Conservation (phyloP, 2,797 vertebrate genomes). For the Eleutherodactylus coqui region DNA sequence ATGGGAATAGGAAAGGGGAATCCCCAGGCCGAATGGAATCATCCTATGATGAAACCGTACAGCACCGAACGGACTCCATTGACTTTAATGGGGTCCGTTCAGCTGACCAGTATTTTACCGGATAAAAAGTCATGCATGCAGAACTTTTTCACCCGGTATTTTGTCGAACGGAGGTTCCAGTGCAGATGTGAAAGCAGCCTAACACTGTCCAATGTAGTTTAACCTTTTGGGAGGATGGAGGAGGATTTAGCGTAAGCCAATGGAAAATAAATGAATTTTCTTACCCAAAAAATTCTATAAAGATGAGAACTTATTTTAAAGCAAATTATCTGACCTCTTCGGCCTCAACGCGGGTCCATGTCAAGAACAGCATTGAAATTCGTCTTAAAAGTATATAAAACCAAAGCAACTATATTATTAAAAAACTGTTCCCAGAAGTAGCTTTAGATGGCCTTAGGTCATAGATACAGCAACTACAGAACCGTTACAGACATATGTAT, state of each 20-base stretch:
- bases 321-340: background rate
- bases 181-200: too few species aligned
- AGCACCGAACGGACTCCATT: too few species aligned
- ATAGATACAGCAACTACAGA: constrained; percentile 48
- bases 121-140: too few species aligned
- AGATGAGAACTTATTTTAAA: constrained; percentile 17
- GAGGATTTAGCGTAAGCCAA: background rate
- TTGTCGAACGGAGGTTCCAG: too few species aligned
- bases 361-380: constrained; percentile 16
- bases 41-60: too few species aligned
- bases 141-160: too few species aligned
- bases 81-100: too few species aligned
- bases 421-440: constrained; percentile 46
- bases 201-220: too few species aligned
- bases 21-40: too few species aligned
- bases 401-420: constrained; percentile 56
- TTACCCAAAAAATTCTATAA: background rate
- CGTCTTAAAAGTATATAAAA: constrained; percentile 45
- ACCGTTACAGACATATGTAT: constrained; percentile 59
- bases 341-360: background rate
- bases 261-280: background rate
- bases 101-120: too few species aligned
- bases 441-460: constrained; percentile 47
- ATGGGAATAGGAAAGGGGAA: too few species aligned
- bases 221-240: background rate